phyloP scores from a whole-genome alignment of 2,888 invertebrate genomes.

The Andrena fulva region DNA sequence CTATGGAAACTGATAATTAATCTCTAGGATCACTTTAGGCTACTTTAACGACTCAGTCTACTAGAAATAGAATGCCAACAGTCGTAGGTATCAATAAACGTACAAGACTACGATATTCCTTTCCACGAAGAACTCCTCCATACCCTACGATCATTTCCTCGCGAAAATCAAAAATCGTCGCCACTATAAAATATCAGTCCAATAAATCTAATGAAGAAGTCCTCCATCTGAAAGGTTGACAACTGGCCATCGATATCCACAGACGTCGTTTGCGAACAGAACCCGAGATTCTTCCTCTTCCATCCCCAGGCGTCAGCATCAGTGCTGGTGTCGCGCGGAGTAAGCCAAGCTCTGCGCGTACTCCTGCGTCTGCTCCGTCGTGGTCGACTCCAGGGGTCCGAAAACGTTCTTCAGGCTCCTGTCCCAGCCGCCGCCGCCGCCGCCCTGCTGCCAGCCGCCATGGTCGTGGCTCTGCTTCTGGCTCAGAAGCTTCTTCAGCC shows the following conservation, averaged over 20 bases:
- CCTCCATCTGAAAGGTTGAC: neutral
- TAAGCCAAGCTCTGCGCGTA: conserved; percentile 90
- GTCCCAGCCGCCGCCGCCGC: conserved; percentile 89
- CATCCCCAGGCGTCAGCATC: conserved; percentile 1
- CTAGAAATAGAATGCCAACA: no score
- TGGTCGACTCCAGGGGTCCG: conserved; percentile 75
- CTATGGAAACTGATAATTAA: no score
- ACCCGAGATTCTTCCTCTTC: conserved; percentile 7
- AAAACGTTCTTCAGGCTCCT: conserved; percentile 85
- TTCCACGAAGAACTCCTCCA: no score
- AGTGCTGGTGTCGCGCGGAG: conserved; percentile 84
- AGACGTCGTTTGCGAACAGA: conserved; percentile 26
- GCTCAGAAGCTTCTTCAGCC: conserved; percentile 92
- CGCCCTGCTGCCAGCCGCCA: conserved; percentile 79
- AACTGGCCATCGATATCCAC: neutral
- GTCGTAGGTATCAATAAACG: neutral
- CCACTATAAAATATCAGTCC: conserved; percentile 14
- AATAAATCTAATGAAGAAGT: neutral
- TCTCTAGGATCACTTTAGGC: no score
- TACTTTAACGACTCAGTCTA: no score
- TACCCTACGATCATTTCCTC: neutral
- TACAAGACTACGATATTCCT: neutral
- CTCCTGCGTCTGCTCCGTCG: conserved; percentile 68
- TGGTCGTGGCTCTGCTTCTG: conserved; percentile 87
- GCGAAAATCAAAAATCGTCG: neutral